phyloP scores from a whole-genome alignment of 2,888 invertebrate species.

The Patella caerulea region DNA sequence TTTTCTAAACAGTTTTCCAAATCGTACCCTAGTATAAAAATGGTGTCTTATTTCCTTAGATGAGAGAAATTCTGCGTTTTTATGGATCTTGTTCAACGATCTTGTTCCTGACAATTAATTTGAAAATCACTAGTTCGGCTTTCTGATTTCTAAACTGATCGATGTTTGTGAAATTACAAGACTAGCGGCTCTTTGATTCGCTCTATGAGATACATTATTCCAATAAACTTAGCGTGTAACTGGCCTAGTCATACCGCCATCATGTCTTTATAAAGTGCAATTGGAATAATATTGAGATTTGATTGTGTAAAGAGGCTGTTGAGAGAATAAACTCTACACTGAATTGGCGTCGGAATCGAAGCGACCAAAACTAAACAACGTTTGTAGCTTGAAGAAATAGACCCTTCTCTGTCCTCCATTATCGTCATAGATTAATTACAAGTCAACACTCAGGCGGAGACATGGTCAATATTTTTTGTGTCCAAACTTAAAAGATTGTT shows the following conservation, averaged over 20 bases:
- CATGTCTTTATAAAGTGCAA: slow-evolving; percentile 6
- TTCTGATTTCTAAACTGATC: slow-evolving; percentile 4
- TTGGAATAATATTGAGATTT: slow-evolving; percentile 7
- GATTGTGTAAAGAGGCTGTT: slow-evolving; percentile 7
- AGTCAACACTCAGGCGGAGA: background rate
- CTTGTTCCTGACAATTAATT: slow-evolving; percentile 11
- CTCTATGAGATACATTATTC: background rate
- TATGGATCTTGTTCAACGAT: background rate
- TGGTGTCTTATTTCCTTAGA: too few relatives aligned
- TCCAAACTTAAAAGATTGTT: slow-evolving; percentile 7
- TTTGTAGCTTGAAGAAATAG: slow-evolving; percentile 9
- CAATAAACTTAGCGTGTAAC: background rate
- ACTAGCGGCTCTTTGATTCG: slow-evolving; percentile 4
- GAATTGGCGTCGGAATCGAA: background rate
- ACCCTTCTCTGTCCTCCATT: background rate
- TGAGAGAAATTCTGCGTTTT: too few relatives aligned
- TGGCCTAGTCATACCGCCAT: background rate
- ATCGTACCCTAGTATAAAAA: too few relatives aligned
- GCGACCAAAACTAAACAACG: slow-evolving; percentile 4
- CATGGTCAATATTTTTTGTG: slow-evolving; percentile 4
- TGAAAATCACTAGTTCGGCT: slow-evolving; percentile 3
- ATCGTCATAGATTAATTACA: background rate
- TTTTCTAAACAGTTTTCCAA: too few relatives aligned
- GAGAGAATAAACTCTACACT: background rate
- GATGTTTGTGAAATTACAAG: slow-evolving; percentile 4